Evolutionary conservation across 2,888 invertebrate genomes (phyloP), one percentile per base, ranked within the genome.

Genomic region (Drosophila mercatorum): DNA sequence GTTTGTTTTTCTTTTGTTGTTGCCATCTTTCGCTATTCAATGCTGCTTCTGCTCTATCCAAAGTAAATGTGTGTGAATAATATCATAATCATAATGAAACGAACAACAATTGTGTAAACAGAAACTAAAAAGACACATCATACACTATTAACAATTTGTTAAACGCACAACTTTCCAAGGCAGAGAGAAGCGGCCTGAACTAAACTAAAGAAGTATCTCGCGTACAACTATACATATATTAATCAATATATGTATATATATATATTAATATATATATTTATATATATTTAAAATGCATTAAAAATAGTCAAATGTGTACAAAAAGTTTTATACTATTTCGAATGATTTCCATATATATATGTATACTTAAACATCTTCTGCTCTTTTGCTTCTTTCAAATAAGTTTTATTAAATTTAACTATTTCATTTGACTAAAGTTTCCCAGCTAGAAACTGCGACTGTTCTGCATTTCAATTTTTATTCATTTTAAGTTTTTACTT

Each of bases 271-370:
- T 56, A 41, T 51, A 31, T 55, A 5, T 61, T 17, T 46, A 38
- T 60, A 43, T 57, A 60, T 75, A 57, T 75, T 88, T 83, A 83
- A 89, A 83, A 83, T 89, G 89, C 89, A 87, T 83, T 83, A 89
- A 89, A 85, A 85, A 89, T 85, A 85, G 88, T 85, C 86, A 89
- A 85, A 85, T 88, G 84, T 88, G 83, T 85, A 89, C 80, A 85
- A 85, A 85, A 82, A 79, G 72, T 79, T 83, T 86, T 77, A 86
- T 90, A 81, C 89, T 86, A 75, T 83, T 77, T 75, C 68, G 76
- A 81, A 82, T 85, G 66, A 71, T 76, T 60, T 26, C 26, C n/a
- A 53, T 38, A 38, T 53, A 22, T 46, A 43, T 38, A 62, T 69
- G 2, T 22, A 22, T 69, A 43, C 55, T 74, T 51, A 68, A 61